phyloP scores from a whole-genome alignment of 2,797 vertebrate species.

The Halcyon leucocephala region DNA sequence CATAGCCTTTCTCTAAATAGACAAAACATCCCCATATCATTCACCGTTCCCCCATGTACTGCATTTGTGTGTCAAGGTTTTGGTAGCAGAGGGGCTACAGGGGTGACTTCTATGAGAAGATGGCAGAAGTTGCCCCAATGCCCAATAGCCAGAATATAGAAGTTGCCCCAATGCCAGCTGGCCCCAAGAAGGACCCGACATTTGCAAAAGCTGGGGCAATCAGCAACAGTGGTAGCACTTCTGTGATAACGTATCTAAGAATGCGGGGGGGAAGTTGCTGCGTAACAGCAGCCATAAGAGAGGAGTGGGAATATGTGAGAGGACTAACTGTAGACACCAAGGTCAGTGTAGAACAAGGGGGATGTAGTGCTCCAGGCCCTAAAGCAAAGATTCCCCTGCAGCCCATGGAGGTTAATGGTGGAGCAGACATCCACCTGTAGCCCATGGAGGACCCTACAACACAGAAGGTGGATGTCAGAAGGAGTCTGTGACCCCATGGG shows the following conservation, averaged over 20 bases:
- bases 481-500: neutral
- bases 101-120: neutral
- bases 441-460: rapidly evolving
- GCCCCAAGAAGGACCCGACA: rapidly evolving
- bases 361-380: neutral
- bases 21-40: neutral
- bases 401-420: neutral
- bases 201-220: neutral
- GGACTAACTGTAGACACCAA: neutral
- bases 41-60: neutral
- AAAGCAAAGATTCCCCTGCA: neutral
- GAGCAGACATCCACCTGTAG: neutral
- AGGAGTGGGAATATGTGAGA: neutral
- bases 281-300: neutral
- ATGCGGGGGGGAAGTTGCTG: neutral
- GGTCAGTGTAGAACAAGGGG: neutral
- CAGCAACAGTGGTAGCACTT: neutral
- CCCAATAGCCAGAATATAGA: neutral
- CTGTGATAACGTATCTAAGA: neutral
- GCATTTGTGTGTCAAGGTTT: neutral
- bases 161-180: rapidly evolving
- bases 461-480: neutral
- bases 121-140: neutral
- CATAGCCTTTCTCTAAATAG: neutral
- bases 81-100: neutral